Conservation (phyloP, 2,888 invertebrate species). For the Melangyna quadrimaculata region DNA sequence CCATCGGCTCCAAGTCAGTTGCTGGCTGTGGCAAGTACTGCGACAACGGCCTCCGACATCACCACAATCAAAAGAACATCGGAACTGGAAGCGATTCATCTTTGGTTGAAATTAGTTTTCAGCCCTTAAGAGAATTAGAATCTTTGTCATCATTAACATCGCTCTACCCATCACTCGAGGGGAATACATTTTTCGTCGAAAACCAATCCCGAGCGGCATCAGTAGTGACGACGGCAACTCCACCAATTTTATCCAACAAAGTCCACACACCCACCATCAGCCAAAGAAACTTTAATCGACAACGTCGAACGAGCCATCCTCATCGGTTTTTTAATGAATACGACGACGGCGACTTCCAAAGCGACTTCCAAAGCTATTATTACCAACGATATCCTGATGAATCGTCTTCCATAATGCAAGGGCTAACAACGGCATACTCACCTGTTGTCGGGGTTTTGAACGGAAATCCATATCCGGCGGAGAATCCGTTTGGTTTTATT, state of each 20-base stretch:
- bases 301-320: conserved; percentile 30
- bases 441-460: conserved; percentile 43
- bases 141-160: conserved; percentile 39
- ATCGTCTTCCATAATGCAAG: conserved; percentile 15
- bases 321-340: neutral
- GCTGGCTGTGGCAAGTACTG: conserved; percentile 18
- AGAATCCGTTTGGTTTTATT: conserved; percentile 44
- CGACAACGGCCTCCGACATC: conserved; percentile 32
- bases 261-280: neutral
- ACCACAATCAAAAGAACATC: conserved; percentile 51
- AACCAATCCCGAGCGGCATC: neutral
- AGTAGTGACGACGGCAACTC: neutral
- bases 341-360: conserved; percentile 26
- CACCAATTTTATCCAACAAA: conserved; percentile 22
- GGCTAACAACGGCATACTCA: conserved; percentile 27
- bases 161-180: conserved; percentile 33
- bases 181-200: conserved; percentile 49
- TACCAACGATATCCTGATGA: conserved; percentile 62
- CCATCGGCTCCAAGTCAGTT: conserved; percentile 12
- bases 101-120: conserved; percentile 72
- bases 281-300: conserved; percentile 42
- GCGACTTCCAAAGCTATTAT: conserved; percentile 35
- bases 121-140: conserved; percentile 71
- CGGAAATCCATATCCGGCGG: conserved; percentile 56
- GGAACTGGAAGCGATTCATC: conserved; percentile 72